Percentiles rank a stretch among this genome's conserved stretches.
phyloP scores from a whole-genome alignment of 2,888 invertebrate species.

The Chrysomela aeneicollis region DNA sequence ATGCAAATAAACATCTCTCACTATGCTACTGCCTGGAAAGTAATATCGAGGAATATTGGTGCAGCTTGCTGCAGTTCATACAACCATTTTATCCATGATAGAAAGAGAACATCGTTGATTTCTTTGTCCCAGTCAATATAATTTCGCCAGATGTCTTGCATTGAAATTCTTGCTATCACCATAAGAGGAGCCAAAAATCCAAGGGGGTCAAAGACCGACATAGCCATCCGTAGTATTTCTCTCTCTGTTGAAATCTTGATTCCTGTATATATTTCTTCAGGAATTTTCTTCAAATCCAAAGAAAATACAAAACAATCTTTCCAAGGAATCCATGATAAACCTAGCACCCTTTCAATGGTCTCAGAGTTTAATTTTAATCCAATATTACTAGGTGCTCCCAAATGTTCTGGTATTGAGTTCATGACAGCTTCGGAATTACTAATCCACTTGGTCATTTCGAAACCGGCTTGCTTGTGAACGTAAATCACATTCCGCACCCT shows the following conservation, averaged over 20 bases:
- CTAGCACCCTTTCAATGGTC: neutral
- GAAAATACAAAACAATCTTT: too few species aligned
- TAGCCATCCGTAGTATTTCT: too few species aligned
- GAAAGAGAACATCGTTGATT: neutral
- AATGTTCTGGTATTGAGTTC: neutral
- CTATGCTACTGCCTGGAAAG: neutral
- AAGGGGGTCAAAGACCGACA: too few species aligned
- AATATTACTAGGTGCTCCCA: too few species aligned
- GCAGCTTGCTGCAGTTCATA: neutral
- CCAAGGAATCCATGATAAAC: neutral
- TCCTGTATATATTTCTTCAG: too few species aligned
- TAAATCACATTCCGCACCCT: neutral
- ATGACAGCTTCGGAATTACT: neutral
- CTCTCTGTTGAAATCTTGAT: too few species aligned
- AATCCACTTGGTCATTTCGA: conserved; percentile 5
- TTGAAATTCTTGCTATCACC: neutral
- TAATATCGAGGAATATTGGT: neutral
- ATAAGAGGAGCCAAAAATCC: too few species aligned
- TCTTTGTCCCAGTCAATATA: neutral
- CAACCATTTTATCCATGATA: neutral
- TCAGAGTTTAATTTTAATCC: neutral
- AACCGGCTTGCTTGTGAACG: neutral
- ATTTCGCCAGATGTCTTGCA: conserved; percentile 2
- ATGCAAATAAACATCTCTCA: too few species aligned
- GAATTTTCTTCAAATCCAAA: too few species aligned